Evolutionary conservation across 1,140 invertebrate genomes (phyloP), one percentile per base, ranked within the genome.

Genomic region (Berghia stephanieae): DNA sequence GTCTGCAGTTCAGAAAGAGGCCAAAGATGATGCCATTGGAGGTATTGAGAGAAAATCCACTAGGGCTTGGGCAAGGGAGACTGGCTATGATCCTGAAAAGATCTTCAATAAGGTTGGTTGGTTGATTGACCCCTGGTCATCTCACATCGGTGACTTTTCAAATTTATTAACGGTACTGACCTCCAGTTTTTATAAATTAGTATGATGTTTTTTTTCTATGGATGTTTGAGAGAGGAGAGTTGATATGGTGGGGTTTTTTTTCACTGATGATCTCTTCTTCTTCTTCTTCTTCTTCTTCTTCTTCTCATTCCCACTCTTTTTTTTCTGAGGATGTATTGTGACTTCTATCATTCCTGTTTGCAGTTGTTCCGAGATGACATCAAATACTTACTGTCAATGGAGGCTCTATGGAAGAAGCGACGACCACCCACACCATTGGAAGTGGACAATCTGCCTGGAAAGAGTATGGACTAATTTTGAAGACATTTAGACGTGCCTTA

Each of bases 351-450:
- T 49, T 55, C 18, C n/a, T 68, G 31, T 68, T 77, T 80, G 18
- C 81, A 99, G 91, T 92, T 99, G 44, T 99, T 99, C 88, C 90
- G 93, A 81, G 96, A 98, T 88, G 98, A 99, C 88, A 98, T 99
- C 42, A 93, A 95, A 77, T 99, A 99, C 90, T 91, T 99, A 67
- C 88, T 99, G 31, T 94, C 93, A 38, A 99, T 99, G 97, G 93
- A 94, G 73, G 95, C 98, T 88, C 90, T 99, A 18, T 99, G 98
- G 98, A 92, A 93, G 83, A 95, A 95, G 86, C 93, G 94, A 78
- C 92, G 93, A 85, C 92, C 95, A 16, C 98, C 98, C 6, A 92
- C 90, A 13, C 96, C 97, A 3, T 87, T 98, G 18, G 90, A 93
- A 75, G 87, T 83, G 69, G 78, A 86, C 24, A 79, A 86, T 63